Conservation (phyloP, 1,140 invertebrate species). For the Phortica variegata region DNA sequence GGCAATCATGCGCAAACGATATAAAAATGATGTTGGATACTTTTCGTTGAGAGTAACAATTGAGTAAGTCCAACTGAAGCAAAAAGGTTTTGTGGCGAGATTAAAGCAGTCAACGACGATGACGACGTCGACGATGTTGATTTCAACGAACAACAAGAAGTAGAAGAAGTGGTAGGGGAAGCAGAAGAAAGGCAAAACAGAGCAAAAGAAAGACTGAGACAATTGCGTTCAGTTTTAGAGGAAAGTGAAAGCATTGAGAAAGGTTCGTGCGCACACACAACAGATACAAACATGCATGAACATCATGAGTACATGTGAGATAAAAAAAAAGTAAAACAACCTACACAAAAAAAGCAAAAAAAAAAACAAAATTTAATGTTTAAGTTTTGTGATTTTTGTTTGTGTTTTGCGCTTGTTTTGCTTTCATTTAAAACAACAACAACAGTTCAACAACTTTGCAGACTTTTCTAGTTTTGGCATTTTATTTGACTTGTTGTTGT, state of each 20-base stretch:
- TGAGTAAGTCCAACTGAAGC: too few species aligned
- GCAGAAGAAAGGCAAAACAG: background rate
- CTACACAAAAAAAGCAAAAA: background rate
- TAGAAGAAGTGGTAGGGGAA: too few species aligned
- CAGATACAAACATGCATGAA: background rate
- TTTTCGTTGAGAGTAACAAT: too few species aligned
- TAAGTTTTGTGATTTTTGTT: background rate
- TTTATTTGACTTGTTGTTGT: too few species aligned
- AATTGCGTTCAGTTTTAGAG: background rate
- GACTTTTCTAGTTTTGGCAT: too few species aligned
- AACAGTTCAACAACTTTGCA: background rate
- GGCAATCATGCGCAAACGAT: too few species aligned
- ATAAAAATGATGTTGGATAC: too few species aligned
- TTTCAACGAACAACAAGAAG: too few species aligned
- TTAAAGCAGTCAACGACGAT: too few species aligned
- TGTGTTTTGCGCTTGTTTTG: background rate
- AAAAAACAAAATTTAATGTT: background rate
- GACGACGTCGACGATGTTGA: too few species aligned
- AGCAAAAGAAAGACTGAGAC: background rate
- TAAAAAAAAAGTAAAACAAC: background rate
- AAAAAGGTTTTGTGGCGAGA: too few species aligned
- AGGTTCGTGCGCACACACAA: background rate
- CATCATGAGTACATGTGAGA: background rate
- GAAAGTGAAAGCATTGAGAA: constrained; percentile 10
- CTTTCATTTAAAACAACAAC: background rate